phyloP scores from a whole-genome alignment of 2,797 vertebrate genomes.

The Carduelis carduelis region DNA sequence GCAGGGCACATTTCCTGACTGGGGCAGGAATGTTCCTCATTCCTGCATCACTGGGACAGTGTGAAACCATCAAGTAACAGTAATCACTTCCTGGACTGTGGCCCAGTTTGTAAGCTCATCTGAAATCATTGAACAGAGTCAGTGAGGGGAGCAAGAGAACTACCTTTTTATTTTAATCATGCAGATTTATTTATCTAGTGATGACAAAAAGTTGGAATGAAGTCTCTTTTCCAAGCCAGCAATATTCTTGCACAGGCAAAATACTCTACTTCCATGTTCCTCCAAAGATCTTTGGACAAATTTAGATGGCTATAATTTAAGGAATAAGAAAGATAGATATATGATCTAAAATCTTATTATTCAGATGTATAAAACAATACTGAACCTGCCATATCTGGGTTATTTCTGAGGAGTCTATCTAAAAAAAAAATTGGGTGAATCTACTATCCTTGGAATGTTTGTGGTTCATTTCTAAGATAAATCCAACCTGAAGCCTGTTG shows the following conservation, averaged over 20 bases:
- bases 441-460: not conserved
- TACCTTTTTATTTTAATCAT: not conserved
- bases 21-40: accelerated
- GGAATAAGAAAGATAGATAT: not conserved
- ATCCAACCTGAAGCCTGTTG: not conserved
- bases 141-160: not conserved
- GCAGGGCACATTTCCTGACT: not conserved
- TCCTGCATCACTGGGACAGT: not conserved
- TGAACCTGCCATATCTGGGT: not conserved
- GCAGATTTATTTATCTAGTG: not conserved
- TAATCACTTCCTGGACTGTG: not conserved
- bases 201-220: not conserved
- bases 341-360: not conserved
- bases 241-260: not conserved
- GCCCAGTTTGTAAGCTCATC: not conserved
- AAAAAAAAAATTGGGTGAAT: not conserved
- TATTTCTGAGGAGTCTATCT: not conserved
- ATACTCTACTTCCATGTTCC: not conserved
- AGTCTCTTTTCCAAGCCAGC: not conserved
- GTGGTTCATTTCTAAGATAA: not conserved
- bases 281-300: not conserved
- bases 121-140: not conserved
- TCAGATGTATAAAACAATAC: not conserved
- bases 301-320: not conserved
- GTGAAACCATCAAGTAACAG: not conserved